Base-by-base conservation (phyloP, 1,140 invertebrate genomes). In the Polypedilum pembai region DNA sequence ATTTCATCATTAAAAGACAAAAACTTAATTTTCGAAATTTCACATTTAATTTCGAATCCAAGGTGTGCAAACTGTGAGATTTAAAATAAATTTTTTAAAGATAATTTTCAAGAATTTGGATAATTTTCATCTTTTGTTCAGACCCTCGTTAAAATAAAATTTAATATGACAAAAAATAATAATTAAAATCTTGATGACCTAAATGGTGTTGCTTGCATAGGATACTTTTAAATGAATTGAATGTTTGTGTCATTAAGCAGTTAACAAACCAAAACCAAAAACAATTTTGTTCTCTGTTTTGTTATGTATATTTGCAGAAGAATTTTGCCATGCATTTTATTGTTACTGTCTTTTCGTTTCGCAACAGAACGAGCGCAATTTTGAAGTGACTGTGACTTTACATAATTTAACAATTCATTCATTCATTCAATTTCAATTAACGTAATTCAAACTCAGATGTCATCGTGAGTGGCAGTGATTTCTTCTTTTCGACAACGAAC, bases 241-340 rank as follows among this genome's bases (percentile, higher is more conserved):
- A 3, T 12, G 45, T n/a, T 56, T n/a, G 45, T n/a, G 45, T 56
- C 65, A 69, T 69, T 69, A 69, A 18, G 65, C 17, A 69, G 20
- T 69, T 18, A 69, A 69, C 65, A 69, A 69, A 69, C 4, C 65
- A 69, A 69, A 69, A 69, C 65, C 17, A 69, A 69, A 20, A 10
- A 18, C n/a, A 69, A 56, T 56, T 56, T 56, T 33, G 24, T 33
- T 33, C 24, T 33, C 24, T 5, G 24, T 5, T 33, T 33, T 33
- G 24, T 33, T 33, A 33, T 33, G 24, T 33, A 33, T 33, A 3
- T 33, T 33, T 33, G n/a, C n/a, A n/a, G n/a, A n/a, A n/a, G n/a
- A n/a, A n/a, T 33, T 33, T 33, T 33, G 24, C 24, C 24, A 33
- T 33, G 24, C 24, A 33, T 33, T 33, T 33, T 33, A 3, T 33